Base-by-base conservation (phyloP, 2,113 vertebrate genomes). In the Ctenomys sociabilis region DNA sequence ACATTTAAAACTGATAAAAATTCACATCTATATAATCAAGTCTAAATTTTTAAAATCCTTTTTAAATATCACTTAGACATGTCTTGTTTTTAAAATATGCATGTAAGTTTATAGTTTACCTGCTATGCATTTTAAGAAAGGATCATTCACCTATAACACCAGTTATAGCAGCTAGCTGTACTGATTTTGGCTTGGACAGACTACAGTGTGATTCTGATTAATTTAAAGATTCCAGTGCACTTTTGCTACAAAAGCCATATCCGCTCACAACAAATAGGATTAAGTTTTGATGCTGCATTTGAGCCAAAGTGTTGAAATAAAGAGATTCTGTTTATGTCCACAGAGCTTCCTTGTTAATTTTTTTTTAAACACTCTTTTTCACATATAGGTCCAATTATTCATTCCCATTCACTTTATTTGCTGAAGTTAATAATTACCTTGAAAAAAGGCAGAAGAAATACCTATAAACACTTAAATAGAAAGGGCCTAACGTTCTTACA, bases 221-320 rank as follows among this genome's bases (percentile, higher is more conserved):
- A 98, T 97, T 98, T 98, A 97, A 97, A 98, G 98, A 98, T 98
- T 98, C 96, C 91, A 95, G 97, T 97, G 96, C 97, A 97, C 97
- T 98, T 95, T 95, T 96, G 94, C 93, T 98, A 96, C 97, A 98
- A 98, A 98, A 98, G 98, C 97, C 96, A 97, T 98, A 98, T 97
- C 96, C 95, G 9, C 96, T 97, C 21, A 35, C 90, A 98, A 98
- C 98, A 98, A 98, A 98, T 91, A 97, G 98, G 98, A 98, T 98
- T 98, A 98, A 96, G 97, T 97, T 98, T 97, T 94, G 98, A 98
- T 95, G 97, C 96, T 98, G 98, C 97, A 92, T 95, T 98, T 98
- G 97, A 98, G 95, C 97, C 97, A 87, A 98, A 98, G 97, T 97
- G 94, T 96, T 97, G 97, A 98, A 98, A 98, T 97, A 96, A 96